Evolutionary conservation across 1,140 invertebrate species (phyloP).

Genomic region (Bicyclus anynana): DNA sequence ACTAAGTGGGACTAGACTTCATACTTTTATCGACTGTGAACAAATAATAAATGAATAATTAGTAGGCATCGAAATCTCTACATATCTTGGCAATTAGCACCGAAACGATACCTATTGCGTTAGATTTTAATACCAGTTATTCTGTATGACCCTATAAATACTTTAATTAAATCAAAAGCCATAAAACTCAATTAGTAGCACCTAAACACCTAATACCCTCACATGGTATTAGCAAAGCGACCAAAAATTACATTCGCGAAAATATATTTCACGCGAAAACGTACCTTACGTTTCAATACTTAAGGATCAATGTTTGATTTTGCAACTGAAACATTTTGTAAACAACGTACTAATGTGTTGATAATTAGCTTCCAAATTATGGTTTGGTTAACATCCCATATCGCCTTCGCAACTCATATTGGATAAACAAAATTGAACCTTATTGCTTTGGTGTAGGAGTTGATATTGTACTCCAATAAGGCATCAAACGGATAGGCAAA

Average conservation of each 20-base stretch:
- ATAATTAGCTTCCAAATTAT: slow-evolving; percentile 17
- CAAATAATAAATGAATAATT: too few species aligned
- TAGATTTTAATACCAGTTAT: neutral
- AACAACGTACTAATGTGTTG: slow-evolving; percentile 12
- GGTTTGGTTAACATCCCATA: neutral
- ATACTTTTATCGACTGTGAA: too few species aligned
- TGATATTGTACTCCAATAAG: neutral
- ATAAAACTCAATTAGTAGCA: slow-evolving; percentile 23
- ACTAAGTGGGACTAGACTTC: too few species aligned
- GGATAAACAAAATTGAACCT: neutral
- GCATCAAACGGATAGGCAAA: neutral
- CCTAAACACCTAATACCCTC: slow-evolving; percentile 25
- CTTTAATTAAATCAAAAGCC: slow-evolving; percentile 23
- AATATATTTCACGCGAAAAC: neutral
- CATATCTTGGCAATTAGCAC: too few species aligned
- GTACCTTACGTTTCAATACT: neutral
- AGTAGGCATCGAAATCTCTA: too few species aligned
- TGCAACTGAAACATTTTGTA: neutral
- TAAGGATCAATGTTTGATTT: neutral
- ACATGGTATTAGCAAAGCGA: slow-evolving; percentile 7
- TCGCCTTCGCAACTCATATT: neutral
- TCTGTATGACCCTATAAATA: neutral
- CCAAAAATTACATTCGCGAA: neutral
- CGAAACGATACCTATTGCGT: neutral
- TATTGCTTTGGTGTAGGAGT: neutral